Percentiles rank a stretch among this genome's conserved stretches.
phyloP scores from a whole-genome alignment of 2,113 vertebrate genomes.

The Desmodus rotundus region DNA sequence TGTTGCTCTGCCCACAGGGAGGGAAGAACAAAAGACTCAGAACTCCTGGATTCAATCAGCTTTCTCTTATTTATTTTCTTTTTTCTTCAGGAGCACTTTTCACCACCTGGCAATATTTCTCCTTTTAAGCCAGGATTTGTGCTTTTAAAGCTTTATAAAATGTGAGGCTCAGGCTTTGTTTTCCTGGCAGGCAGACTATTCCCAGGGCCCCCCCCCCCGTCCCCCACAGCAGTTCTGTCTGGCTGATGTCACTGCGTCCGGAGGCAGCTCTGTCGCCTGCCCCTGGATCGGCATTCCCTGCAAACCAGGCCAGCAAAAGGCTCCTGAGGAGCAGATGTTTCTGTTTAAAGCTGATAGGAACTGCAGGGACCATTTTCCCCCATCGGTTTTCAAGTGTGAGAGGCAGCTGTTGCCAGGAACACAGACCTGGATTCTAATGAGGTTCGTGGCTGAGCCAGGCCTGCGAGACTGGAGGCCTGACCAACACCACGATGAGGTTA shows the following conservation, averaged over 20 bases:
- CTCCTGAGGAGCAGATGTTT: constrained; percentile 71
- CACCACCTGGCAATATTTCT: constrained; percentile 36
- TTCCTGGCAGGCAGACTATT: neutral
- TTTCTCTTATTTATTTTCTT: neutral
- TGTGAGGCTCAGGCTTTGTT: neutral
- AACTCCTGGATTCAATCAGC: constrained; percentile 9
- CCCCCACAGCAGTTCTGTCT: neutral
- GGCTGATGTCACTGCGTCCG: neutral
- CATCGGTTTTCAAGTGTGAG: constrained; percentile 56
- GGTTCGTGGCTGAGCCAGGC: constrained; percentile 55
- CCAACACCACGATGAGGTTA: constrained; percentile 31
- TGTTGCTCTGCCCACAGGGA: neutral
- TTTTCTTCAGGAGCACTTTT: constrained; percentile 3
- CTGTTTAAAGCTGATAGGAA: constrained; percentile 71
- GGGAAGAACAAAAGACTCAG: constrained; percentile 26
- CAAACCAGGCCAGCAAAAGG: constrained; percentile 48
- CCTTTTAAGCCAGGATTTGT: constrained; percentile 8
- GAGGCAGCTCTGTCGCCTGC: neutral
- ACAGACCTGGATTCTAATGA: constrained; percentile 67
- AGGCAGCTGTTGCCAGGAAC: constrained; percentile 68
- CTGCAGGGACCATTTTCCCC: constrained; percentile 58
- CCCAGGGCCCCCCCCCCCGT: neutral
- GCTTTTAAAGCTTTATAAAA: constrained; percentile 33
- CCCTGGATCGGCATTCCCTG: neutral
- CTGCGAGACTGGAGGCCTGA: constrained; percentile 46